phyloP scores from a whole-genome alignment of 2,888 invertebrate genomes.

The Rhingia campestris region DNA sequence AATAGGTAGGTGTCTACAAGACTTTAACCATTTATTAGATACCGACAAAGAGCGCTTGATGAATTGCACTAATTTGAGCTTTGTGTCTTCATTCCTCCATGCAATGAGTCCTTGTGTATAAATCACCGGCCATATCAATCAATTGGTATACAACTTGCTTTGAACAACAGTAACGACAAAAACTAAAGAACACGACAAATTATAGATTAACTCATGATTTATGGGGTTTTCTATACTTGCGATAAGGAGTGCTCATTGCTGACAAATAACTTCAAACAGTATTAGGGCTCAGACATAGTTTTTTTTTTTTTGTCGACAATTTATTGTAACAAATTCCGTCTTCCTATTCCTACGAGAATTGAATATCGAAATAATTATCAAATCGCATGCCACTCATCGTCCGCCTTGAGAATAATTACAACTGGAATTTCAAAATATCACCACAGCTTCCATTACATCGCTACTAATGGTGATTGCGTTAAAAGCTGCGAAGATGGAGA shows the following conservation, averaged over 20 bases:
- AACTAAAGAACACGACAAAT: neutral
- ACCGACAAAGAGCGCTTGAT: slow-evolving; percentile 35
- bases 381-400: too few species aligned
- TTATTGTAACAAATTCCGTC: too few species aligned
- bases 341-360: too few species aligned
- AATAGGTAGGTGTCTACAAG: neutral
- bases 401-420: too few species aligned
- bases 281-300: neutral
- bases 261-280: neutral
- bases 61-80: slow-evolving; percentile 20
- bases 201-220: neutral
- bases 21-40: slow-evolving; percentile 3
- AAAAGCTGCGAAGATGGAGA: neutral
- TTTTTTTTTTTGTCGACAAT: too few species aligned
- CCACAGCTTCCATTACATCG: too few species aligned
- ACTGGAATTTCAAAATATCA: too few species aligned
- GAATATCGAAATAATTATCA: too few species aligned
- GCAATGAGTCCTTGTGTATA: neutral
- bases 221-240: slow-evolving; percentile 1
- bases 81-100: neutral
- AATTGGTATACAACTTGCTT: neutral
- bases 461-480: too few species aligned
- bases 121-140: slow-evolving; percentile 26
- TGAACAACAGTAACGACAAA: neutral
- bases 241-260: neutral